These are phyloP conservation scores for Euglossa dilemma DNA, from an alignment of 1,140 invertebrate species.

Conservation along the genomic window DNA sequence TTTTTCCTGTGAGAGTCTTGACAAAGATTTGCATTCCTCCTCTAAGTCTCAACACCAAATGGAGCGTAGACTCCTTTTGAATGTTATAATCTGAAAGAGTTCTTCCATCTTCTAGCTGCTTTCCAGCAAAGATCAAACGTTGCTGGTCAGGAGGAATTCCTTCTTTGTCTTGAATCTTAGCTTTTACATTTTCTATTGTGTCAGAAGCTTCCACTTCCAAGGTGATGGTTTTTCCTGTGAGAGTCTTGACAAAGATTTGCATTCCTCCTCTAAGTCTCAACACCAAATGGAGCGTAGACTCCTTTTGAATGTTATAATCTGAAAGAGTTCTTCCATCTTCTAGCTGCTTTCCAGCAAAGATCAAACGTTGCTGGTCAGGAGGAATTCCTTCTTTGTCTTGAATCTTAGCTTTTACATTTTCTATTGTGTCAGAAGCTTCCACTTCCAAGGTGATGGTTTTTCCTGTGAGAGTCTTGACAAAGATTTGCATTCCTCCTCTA, in stretches of 20 bases:
- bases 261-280: slow-evolving; percentile 73
- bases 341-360: background rate
- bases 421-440: no score
- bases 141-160: no score
- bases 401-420: background rate
- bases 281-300: background rate
- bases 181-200: no score
- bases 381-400: slow-evolving; percentile 88
- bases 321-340: slow-evolving; percentile 86
- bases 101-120: slow-evolving; percentile 3
- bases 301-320: slow-evolving; percentile 15
- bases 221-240: no score
- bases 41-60: slow-evolving; percentile 24
- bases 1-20: no score
- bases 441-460: no score
- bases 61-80: background rate
- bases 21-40: slow-evolving; percentile 60
- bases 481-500: slow-evolving; percentile 84
- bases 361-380: slow-evolving; percentile 85
- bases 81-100: slow-evolving; percentile 67
- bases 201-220: no score
- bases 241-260: slow-evolving; percentile 74
- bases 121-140: background rate
- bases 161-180: no score
- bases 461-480: slow-evolving; percentile 77